A percentile compares a stretch with the other conserved stretches of the same genome.
Evolutionary conservation across 2,797 vertebrate genomes (phyloP).

Genomic region (Rhinella marina): DNA sequence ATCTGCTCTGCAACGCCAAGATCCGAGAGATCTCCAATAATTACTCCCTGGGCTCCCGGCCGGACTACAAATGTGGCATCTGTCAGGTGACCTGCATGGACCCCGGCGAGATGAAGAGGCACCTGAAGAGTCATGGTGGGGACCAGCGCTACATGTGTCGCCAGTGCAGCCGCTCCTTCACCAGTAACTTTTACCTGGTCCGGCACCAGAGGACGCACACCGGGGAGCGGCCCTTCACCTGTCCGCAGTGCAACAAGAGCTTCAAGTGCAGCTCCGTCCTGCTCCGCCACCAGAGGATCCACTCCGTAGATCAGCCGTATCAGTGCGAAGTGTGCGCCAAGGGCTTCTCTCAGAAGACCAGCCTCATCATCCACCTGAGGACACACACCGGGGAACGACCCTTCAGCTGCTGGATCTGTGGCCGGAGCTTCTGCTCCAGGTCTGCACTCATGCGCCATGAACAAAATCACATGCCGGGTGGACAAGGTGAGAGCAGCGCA

Average conservation of each 20-base stretch:
- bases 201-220: slow-evolving; percentile 40
- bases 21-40: background rate
- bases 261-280: slow-evolving; percentile 44
- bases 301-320: slow-evolving; percentile 63
- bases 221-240: slow-evolving; percentile 26
- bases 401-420: slow-evolving; percentile 63
- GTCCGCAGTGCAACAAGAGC: slow-evolving; percentile 46
- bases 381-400: slow-evolving; percentile 65
- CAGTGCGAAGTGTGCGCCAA: slow-evolving; percentile 43
- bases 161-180: slow-evolving; percentile 42
- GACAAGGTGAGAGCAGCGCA: background rate
- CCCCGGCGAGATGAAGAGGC: slow-evolving; percentile 33
- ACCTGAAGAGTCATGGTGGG: slow-evolving; percentile 31
- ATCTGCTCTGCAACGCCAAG: background rate
- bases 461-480: slow-evolving; percentile 65
- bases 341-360: slow-evolving; percentile 28
- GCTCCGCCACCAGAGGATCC: slow-evolving; percentile 60
- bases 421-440: slow-evolving; percentile 68
- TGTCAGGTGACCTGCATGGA: slow-evolving; percentile 12
- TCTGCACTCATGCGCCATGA: slow-evolving; percentile 66
- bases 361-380: slow-evolving; percentile 54
- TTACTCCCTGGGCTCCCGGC: background rate
- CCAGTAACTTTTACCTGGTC: slow-evolving; percentile 49
- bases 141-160: slow-evolving; percentile 28
- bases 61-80: slow-evolving; percentile 32